phyloP scores from a whole-genome alignment of 2,797 vertebrate genomes.

The Capromys pilorides region DNA sequence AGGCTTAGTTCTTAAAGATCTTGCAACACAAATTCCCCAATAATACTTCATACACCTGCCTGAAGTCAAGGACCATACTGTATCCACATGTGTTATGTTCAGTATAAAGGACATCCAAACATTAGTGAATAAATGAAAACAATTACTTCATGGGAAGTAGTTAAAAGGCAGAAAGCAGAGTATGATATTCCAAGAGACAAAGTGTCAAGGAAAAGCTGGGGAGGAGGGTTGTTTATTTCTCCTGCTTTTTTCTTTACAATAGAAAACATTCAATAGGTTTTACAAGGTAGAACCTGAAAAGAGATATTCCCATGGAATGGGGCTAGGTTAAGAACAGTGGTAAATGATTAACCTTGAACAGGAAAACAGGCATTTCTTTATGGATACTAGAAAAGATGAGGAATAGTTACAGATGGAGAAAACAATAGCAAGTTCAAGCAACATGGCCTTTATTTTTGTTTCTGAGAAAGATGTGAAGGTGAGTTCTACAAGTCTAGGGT shows the following conservation, averaged over 20 bases:
- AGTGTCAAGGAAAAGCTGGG: not conserved
- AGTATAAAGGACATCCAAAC: not conserved
- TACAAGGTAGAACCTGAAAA: not conserved
- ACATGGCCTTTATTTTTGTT: slow-evolving; percentile 24
- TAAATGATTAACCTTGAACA: slow-evolving; percentile 22
- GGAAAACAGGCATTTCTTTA: slow-evolving; percentile 25
- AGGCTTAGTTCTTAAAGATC: not conserved
- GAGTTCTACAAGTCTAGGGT: not conserved
- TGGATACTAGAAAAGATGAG: not conserved
- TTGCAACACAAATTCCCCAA: not conserved
- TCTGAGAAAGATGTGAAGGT: slow-evolving; percentile 32
- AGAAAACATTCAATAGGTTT: not conserved
- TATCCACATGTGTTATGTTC: not conserved
- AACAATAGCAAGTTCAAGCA: slow-evolving; percentile 34
- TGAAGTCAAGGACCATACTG: not conserved
- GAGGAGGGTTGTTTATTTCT: not conserved
- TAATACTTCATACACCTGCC: not conserved
- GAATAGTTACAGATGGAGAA: not conserved
- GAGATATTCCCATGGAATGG: not conserved
- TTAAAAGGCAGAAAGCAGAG: not conserved
- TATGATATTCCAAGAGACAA: not conserved
- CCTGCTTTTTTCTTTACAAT: not conserved
- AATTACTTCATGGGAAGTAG: slow-evolving; percentile 12
- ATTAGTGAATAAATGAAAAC: slow-evolving; percentile 47
- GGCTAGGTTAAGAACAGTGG: not conserved